Percentiles rank a stretch among this genome's conserved stretches.
phyloP scores from a whole-genome alignment of 1,140 invertebrate genomes.

The Pentalonia nigronervosa region DNA sequence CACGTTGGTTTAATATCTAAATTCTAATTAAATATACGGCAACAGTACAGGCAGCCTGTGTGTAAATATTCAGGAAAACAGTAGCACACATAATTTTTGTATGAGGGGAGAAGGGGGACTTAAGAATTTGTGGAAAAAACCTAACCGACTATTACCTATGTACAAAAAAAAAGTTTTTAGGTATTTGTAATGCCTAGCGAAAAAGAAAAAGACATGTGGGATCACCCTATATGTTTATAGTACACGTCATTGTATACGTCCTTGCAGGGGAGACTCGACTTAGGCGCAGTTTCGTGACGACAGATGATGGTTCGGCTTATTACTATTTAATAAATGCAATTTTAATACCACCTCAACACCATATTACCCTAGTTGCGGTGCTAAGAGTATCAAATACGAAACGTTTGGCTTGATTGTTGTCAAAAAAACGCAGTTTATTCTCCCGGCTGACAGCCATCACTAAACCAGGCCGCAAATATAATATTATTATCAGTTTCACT shows the following conservation, averaged over 20 bases:
- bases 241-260: too few relatives aligned
- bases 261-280: background rate
- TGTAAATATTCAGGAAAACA: background rate
- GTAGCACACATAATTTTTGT: background rate
- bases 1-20: background rate
- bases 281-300: background rate
- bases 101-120: background rate
- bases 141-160: background rate
- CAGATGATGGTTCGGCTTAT: too few relatives aligned
- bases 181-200: background rate
- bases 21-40: background rate
- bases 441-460: too few relatives aligned
- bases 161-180: background rate
- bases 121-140: background rate
- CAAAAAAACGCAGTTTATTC: background rate
- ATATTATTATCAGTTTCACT: background rate
- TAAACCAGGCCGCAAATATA: background rate
- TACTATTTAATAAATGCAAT: too few relatives aligned
- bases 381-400: too few relatives aligned
- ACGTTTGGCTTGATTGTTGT: background rate
- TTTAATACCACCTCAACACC: too few relatives aligned
- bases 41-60: background rate
- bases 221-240: background rate
- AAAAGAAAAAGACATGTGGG: background rate
- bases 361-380: background rate